phyloP scores from a whole-genome alignment of 1,140 invertebrate species.

The Macrotrachela quadricornifera region DNA sequence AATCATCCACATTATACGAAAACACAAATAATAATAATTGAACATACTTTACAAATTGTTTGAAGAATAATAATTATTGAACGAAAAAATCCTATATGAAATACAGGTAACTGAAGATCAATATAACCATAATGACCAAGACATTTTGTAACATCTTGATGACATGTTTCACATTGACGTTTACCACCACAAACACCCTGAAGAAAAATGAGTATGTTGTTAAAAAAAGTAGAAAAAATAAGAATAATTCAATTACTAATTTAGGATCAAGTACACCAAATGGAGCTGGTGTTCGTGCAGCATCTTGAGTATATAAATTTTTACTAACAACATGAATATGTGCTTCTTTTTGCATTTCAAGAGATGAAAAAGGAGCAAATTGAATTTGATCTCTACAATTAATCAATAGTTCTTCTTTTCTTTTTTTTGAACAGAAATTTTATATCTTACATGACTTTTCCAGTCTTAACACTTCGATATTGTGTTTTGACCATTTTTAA shows the following conservation, averaged over 20 bases:
- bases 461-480: too few relatives aligned
- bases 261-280: constrained; percentile 66
- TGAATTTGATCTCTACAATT: constrained; percentile 53
- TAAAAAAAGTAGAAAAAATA: not conserved
- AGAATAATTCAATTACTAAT: constrained; percentile 41
- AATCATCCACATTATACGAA: not conserved
- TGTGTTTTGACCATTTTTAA: too few relatives aligned
- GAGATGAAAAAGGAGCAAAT: constrained; percentile 66
- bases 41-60: constrained; percentile 72
- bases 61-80: constrained; percentile 75
- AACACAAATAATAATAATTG: not conserved
- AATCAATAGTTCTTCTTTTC: too few relatives aligned
- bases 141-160: constrained; percentile 69
- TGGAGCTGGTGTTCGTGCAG: constrained; percentile 47
- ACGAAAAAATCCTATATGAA: constrained; percentile 86
- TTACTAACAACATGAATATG: constrained; percentile 70
- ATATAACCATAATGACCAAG: constrained; percentile 93
- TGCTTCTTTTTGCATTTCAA: constrained; percentile 63
- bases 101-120: constrained; percentile 80
- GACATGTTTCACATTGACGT: constrained; percentile 65
- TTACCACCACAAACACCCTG: constrained; percentile 40
- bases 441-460: too few relatives aligned
- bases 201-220: not conserved
- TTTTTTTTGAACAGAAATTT: too few relatives aligned
- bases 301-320: constrained; percentile 62